These are phyloP conservation scores for Lindbergichthys nudifrons DNA, from an alignment of 2,797 vertebrate genomes.

Conservation along the genomic window DNA sequence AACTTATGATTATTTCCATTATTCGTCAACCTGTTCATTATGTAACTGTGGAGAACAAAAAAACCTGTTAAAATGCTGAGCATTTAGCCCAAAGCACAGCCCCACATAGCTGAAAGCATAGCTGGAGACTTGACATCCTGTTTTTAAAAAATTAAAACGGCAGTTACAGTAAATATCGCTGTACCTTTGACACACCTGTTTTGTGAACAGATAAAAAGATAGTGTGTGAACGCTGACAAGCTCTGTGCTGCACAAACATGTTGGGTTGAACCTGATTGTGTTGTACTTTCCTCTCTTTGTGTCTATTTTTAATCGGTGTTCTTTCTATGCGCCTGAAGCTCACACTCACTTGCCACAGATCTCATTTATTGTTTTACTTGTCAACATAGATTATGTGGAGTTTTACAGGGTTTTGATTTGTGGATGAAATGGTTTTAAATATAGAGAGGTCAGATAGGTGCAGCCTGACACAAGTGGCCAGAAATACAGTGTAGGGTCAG, in stretches of 20 bases:
- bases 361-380: conserved; percentile 74
- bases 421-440: conserved; percentile 63
- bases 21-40: too few species aligned
- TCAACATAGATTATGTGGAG: conserved; percentile 66
- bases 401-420: conserved; percentile 64
- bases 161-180: neutral
- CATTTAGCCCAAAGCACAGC: neutral
- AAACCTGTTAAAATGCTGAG: too few species aligned
- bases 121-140: neutral
- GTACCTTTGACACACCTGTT: conserved; percentile 40
- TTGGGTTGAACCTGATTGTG: conserved; percentile 52
- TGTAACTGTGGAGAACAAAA: too few species aligned
- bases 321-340: conserved; percentile 31
- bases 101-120: neutral
- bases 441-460: conserved; percentile 52
- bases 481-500: conserved; percentile 14
- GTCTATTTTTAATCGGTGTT: conserved; percentile 72
- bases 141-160: conserved; percentile 37
- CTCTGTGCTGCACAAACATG: conserved; percentile 44
- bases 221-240: conserved; percentile 33
- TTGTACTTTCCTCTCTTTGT: conserved; percentile 72
- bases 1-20: neutral
- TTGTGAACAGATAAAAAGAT: conserved; percentile 35
- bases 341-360: conserved; percentile 45
- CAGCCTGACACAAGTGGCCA: conserved; percentile 17